A percentile compares a stretch with the other conserved stretches of the same genome.
Evolutionary conservation across 2,888 invertebrate genomes (phyloP).

Genomic region (Drosophila ochracea): DNA sequence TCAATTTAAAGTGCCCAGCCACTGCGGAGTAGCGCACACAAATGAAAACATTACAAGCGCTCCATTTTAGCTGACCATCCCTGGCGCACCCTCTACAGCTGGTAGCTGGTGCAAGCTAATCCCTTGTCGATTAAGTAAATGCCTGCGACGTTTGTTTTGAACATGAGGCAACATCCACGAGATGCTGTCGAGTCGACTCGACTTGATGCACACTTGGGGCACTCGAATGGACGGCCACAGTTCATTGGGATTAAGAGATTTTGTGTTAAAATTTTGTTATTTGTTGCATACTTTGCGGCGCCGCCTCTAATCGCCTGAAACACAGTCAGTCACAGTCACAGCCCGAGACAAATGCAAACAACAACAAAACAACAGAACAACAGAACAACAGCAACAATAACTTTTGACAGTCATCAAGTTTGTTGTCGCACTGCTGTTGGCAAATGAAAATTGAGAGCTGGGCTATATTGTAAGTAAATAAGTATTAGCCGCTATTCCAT

Average conservation of each 20-base stretch:
- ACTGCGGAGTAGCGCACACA: slow-evolving; percentile 19
- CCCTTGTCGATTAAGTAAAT: slow-evolving; percentile 84
- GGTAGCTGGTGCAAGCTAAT: slow-evolving; percentile 68
- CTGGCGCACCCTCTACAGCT: not conserved
- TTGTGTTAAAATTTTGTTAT: slow-evolving; percentile 69
- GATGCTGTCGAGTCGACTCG: slow-evolving; percentile 40
- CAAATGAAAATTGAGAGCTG: slow-evolving; percentile 68
- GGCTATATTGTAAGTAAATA: slow-evolving; percentile 4
- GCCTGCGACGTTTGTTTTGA: slow-evolving; percentile 78
- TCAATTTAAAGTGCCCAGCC: slow-evolving; percentile 76
- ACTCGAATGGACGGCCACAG: slow-evolving; percentile 61
- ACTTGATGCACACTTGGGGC: slow-evolving; percentile 18
- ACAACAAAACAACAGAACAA: slow-evolving; percentile 10
- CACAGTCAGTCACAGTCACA: slow-evolving; percentile 32
- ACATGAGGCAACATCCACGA: slow-evolving; percentile 41
- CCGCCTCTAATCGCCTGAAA: slow-evolving; percentile 50
- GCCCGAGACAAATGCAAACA: slow-evolving; percentile 22
- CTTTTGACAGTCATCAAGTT: slow-evolving; percentile 59
- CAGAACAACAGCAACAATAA: slow-evolving; percentile 38
- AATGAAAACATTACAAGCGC: slow-evolving; percentile 59
- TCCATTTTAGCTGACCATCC: slow-evolving; percentile 7
- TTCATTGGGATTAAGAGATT: slow-evolving; percentile 82
- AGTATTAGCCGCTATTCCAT: slow-evolving; percentile 3
- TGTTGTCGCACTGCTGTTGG: slow-evolving; percentile 30
- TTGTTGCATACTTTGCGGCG: slow-evolving; percentile 61